phyloP scores from a whole-genome alignment of 2,797 vertebrate genomes.

The Eutrigla gurnardus region DNA sequence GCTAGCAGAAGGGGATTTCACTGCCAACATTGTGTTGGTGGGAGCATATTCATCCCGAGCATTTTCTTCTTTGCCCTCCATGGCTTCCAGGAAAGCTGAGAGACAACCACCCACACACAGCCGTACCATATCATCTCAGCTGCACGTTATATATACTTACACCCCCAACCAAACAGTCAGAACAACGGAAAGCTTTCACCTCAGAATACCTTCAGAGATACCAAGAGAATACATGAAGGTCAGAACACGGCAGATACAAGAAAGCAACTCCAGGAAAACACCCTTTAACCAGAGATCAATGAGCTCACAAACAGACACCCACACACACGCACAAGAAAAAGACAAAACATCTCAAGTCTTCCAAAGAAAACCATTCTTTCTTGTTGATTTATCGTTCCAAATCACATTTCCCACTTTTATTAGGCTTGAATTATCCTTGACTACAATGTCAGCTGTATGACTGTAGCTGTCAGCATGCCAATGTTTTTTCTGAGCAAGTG shows the following conservation, averaged over 20 bases:
- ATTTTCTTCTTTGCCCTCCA: conserved; percentile 39
- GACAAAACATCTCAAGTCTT: background rate
- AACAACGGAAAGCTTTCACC: conserved; percentile 14
- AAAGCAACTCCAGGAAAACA: conserved; percentile 36
- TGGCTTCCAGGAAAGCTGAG: conserved; percentile 51
- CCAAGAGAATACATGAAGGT: conserved; percentile 41
- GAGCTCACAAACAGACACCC: conserved; percentile 21
- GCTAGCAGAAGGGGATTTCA: conserved; percentile 9
- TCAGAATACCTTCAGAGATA: conserved; percentile 39
- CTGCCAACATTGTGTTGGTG: conserved; percentile 39
- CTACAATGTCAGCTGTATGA: background rate
- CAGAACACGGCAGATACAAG: background rate
- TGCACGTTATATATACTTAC: conserved; percentile 28
- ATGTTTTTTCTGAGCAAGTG: background rate
- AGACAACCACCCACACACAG: conserved; percentile 57
- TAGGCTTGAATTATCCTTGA: background rate
- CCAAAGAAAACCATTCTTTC: background rate
- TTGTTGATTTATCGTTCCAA: no score
- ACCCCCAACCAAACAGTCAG: background rate
- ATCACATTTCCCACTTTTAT: conserved; percentile 2
- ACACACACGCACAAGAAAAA: background rate
- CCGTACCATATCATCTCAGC: conserved; percentile 51
- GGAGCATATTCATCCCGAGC: conserved; percentile 2
- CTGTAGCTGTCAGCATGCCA: background rate
- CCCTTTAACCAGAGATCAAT: conserved; percentile 25